A percentile compares a stretch with the other conserved stretches of the same genome.
These are phyloP conservation scores for Hoplostethus mediterraneus DNA, from an alignment of 2,797 vertebrate species.

Conservation along the genomic window DNA sequence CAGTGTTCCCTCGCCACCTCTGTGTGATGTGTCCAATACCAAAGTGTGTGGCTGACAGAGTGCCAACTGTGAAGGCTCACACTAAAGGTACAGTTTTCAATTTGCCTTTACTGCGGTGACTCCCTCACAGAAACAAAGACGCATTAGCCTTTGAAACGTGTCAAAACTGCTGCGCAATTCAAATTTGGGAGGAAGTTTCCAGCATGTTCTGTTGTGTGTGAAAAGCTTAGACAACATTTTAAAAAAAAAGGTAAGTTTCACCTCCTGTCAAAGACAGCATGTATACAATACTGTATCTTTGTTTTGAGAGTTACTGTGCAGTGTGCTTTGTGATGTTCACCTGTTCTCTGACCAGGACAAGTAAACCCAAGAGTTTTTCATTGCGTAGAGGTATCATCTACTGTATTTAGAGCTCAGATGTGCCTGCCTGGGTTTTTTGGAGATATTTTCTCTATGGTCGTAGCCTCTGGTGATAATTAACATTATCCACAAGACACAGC, in stretches of 20 bases:
- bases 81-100: background rate
- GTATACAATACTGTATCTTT: background rate
- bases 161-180: background rate
- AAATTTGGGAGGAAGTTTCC: background rate
- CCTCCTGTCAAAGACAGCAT: background rate
- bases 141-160: background rate
- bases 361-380: background rate
- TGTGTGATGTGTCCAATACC: background rate
- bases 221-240: background rate
- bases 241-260: background rate
- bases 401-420: too few species aligned
- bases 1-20: background rate
- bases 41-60: background rate
- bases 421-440: too few species aligned
- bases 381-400: background rate
- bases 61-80: background rate
- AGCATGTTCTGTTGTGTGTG: background rate
- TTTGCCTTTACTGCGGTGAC: background rate
- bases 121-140: conserved; percentile 5
- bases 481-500: background rate
- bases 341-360: background rate
- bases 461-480: background rate
- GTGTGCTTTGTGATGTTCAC: background rate
- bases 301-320: background rate
- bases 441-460: too few species aligned